Conservation (phyloP, 2,113 vertebrate genomes). For the Gallinago jamesoni region DNA sequence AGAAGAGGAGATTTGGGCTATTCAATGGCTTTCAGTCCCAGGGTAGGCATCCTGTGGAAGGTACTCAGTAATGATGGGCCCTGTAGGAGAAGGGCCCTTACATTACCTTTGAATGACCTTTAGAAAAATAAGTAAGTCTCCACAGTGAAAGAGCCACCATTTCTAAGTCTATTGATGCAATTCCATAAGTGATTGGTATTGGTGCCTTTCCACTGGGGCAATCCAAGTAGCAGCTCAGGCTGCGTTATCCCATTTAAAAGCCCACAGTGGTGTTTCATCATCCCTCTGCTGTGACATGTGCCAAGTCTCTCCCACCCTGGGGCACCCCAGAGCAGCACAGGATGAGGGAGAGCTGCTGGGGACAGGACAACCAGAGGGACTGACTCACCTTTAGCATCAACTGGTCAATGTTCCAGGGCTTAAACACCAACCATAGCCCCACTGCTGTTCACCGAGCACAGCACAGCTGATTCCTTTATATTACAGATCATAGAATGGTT, state of each 20-base stretch:
- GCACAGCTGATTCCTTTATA: neutral
- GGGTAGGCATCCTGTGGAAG: neutral
- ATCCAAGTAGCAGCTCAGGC: neutral
- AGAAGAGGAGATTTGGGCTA: neutral
- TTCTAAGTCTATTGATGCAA: neutral
- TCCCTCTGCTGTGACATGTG: neutral
- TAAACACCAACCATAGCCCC: neutral
- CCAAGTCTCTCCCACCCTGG: neutral
- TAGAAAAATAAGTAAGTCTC: neutral
- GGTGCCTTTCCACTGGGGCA: neutral
- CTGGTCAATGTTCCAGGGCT: neutral
- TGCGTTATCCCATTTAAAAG: neutral
- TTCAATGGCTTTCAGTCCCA: neutral
- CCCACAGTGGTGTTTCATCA: neutral
- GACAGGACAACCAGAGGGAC: neutral
- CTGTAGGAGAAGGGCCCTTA: neutral
- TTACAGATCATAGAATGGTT: neutral
- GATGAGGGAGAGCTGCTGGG: neutral
- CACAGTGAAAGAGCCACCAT: neutral
- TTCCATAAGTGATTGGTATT: neutral
- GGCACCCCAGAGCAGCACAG: neutral
- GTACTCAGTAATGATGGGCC: neutral
- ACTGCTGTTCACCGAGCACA: neutral
- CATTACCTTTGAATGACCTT: neutral
- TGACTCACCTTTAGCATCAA: neutral